phyloP scores from a whole-genome alignment of 2,113 vertebrate genomes.

The Dendropsophus ebraccatus region DNA sequence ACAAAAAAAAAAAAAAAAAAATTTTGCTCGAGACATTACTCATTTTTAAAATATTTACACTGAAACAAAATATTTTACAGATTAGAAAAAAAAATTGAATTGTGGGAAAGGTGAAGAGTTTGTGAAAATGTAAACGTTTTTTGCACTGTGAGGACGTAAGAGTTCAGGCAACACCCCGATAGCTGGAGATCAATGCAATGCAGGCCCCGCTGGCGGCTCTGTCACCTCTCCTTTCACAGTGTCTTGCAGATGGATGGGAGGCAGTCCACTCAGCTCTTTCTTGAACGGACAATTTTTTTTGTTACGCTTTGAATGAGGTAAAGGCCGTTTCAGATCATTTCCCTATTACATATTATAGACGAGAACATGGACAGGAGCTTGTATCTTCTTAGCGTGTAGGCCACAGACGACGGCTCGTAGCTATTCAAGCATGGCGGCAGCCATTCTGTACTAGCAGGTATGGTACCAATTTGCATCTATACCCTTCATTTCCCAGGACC shows the following conservation, averaged over 20 bases:
- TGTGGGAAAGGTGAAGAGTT: constrained; percentile 8
- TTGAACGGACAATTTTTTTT: not conserved
- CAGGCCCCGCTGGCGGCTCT: constrained; percentile 13
- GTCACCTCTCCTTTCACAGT: constrained; percentile 9
- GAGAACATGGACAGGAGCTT: not conserved
- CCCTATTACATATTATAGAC: not conserved
- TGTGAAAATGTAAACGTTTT: constrained; percentile 54
- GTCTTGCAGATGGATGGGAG: not conserved
- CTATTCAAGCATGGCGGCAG: not conserved
- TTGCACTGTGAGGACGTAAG: constrained; percentile 31
- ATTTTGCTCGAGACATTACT: constrained; percentile 37
- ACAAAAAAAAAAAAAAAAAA: constrained; percentile 6
- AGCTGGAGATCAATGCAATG: constrained; percentile 32
- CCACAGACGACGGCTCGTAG: not conserved
- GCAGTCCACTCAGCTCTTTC: not conserved
- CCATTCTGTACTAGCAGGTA: not conserved
- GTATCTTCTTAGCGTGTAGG: not conserved
- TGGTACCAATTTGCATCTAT: not conserved
- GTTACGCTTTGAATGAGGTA: not conserved
- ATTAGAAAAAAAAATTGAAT: constrained; percentile 21
- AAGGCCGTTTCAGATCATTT: not conserved
- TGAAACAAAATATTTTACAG: constrained; percentile 50
- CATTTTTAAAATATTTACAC: constrained; percentile 55
- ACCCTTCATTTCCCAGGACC: too few relatives aligned
- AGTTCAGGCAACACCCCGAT: constrained; percentile 28